Base-by-base conservation (phyloP, 2,888 invertebrate species). In the Drosophila nr. fundita region DNA sequence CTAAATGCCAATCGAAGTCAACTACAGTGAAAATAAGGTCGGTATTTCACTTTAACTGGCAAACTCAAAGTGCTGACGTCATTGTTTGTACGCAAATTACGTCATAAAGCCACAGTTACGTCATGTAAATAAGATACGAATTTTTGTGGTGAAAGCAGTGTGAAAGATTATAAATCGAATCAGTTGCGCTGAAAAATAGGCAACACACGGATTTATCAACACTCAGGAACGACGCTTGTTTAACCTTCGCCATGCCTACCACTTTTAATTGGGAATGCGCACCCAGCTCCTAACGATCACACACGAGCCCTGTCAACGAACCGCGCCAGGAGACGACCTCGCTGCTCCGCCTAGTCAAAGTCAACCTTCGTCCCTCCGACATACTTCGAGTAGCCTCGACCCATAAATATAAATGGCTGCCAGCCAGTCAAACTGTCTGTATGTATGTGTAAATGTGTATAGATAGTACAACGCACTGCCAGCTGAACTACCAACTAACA, bases 361-460 rank as follows among this genome's bases (percentile, higher is more conserved):
- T 38, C 75, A 82, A 69, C 89, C 89, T 80, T 83, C 87, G 80
- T 67, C 71, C 67, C 72, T 69, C 73, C 63, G 79, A 75, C 80
- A 62, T 76, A 69, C 73, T 73, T 62, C 66, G 66, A 75, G 73
- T 77, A 87, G 89, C 87, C 87, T 87, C 87, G 87, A 87, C 87
- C 87, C 90, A 90, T 90, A 90, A 87, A 87, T 83, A 80, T 69
- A 69, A 72, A 75, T 71, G 67, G 62, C 64, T 66, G 67, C 54
- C 71, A 76, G 68, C 66, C 72, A 64, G 78, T 62, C 66, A 53
- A 67, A 67, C 52, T 48, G 53, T 52, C 55, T 66, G 38, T 29
- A 29, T 40, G 30, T 58, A 49, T 61, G 62, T 62, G 49, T 57
- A 38, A 55, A 55, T 55, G 65, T 57, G 32, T 72, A 63, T 65